Evolutionary conservation across 2,888 invertebrate species (phyloP).

Genomic region (Crioceris asparagi): DNA sequence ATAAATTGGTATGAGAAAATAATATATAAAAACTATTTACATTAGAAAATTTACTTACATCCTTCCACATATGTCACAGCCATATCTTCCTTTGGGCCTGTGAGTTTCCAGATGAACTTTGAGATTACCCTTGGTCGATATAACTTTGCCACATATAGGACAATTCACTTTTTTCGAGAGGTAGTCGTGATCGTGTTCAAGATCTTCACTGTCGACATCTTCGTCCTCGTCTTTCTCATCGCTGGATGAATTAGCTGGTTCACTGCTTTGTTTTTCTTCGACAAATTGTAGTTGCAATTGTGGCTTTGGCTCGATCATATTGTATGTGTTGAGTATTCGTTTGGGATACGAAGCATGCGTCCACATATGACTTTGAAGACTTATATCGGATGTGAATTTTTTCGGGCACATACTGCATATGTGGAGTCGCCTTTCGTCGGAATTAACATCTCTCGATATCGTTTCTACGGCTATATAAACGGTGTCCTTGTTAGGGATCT

Average conservation of each 20-base stretch:
- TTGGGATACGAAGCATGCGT: slow-evolving; percentile 17
- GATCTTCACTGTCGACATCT: slow-evolving; percentile 18
- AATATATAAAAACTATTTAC: no score
- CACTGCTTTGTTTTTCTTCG: no score
- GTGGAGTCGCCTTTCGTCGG: slow-evolving; percentile 20
- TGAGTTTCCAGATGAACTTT: slow-evolving; percentile 55
- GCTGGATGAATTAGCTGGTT: slow-evolving; percentile 1
- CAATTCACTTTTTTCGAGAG: slow-evolving; percentile 41
- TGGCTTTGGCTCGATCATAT: slow-evolving; percentile 6
- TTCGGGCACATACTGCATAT: slow-evolving; percentile 20
- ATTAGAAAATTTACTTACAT: slow-evolving; percentile 50
- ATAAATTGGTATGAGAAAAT: no score
- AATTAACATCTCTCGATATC: slow-evolving; percentile 19
- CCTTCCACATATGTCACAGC: slow-evolving; percentile 54
- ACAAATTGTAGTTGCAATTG: neutral
- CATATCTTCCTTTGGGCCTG: slow-evolving; percentile 50
- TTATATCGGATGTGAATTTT: slow-evolving; percentile 21
- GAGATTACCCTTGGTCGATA: slow-evolving; percentile 51
- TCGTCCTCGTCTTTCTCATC: slow-evolving; percentile 4
- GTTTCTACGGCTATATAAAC: slow-evolving; percentile 12
- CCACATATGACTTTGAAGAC: slow-evolving; percentile 21
- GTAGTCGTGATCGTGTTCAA: slow-evolving; percentile 16
- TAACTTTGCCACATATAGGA: slow-evolving; percentile 49
- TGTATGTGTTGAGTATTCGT: slow-evolving; percentile 9
- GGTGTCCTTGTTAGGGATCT: slow-evolving; percentile 14